Base-by-base conservation (phyloP, 2,113 vertebrate species). In the Oenanthe oenanthe region DNA sequence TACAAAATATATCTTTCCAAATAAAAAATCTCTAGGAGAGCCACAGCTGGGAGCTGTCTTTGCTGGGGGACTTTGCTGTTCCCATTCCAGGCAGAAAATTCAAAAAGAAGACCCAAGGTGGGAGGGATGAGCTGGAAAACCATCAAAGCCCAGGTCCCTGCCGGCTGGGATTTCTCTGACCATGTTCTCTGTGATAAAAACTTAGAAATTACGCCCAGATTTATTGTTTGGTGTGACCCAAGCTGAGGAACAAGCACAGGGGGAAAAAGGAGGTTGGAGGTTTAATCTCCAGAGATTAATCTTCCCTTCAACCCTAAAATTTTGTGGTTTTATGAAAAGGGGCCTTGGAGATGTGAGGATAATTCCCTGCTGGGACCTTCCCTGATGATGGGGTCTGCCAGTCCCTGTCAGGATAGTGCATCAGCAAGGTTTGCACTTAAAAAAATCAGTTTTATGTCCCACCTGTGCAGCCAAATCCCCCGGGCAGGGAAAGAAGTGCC, bases 311-410 rank as follows among this genome's bases (percentile, higher is more conserved):
- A 45, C 21, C 36, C 32, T 24, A 45, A 68, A 68, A 38, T 53
- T 43, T 17, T 16, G 54, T 22, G 21, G 1, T 8, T 76, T 45
- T n/a, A 16, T 12, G 22, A 6, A 34, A 38, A 71, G n/a, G 2
- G 3, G 7, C 1, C 2, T 5, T 31, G 25, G 58, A 26, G n/a
- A 5, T 11, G 13, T 3, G 40, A 60, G 10, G 0, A 0, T 13
- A 4, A 72, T 75, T 42, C 13, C 10, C 16, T 51, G 65, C n/a
- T 31, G 22, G 13, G 36, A 36, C 4, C 10, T 77, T n/a, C 29
- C n/a, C 78, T 47, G 62, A 51, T 70, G 70, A 72, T 6, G n/a
- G 38, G 38, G 0, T 67, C 42, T 70, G 34, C 10, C 77, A 43
- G n/a, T 14, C 15, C 40, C 3, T 11, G 13, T 10, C 65, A 43